Conservation (phyloP, 2,888 invertebrate genomes). For the Toxonevra muliebris region DNA sequence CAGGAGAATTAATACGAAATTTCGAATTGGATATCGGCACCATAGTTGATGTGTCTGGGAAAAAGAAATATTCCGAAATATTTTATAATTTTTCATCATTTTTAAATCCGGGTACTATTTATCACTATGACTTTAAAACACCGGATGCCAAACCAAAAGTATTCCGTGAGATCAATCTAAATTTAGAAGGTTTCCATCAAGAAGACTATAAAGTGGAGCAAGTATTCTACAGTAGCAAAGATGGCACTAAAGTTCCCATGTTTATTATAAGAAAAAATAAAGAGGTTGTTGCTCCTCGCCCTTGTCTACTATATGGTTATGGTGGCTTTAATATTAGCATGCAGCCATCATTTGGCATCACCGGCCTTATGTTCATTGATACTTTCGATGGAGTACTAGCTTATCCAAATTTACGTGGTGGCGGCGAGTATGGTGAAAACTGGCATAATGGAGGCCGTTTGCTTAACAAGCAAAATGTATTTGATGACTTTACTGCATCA, state of each 20-base stretch:
- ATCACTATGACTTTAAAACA: slow-evolving; percentile 81
- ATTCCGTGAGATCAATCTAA: slow-evolving; percentile 82
- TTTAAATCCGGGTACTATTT: slow-evolving; percentile 85
- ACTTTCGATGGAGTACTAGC: slow-evolving; percentile 89
- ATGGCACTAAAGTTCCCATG: slow-evolving; percentile 95
- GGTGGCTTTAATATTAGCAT: slow-evolving; percentile 96
- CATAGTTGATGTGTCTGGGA: slow-evolving; percentile 84
- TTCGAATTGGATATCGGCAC: slow-evolving; percentile 89
- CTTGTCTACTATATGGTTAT: slow-evolving; percentile 93
- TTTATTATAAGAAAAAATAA: slow-evolving; percentile 84
- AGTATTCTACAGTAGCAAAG: slow-evolving; percentile 91
- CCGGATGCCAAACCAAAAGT: slow-evolving; percentile 73
- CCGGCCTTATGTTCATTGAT: slow-evolving; percentile 86
- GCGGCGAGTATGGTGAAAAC: slow-evolving; percentile 96
- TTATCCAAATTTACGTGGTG: slow-evolving; percentile 94
- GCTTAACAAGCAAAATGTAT: slow-evolving; percentile 94
- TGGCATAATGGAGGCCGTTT: slow-evolving; percentile 96
- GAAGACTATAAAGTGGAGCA: slow-evolving; percentile 84
- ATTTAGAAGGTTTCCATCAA: slow-evolving; percentile 82
- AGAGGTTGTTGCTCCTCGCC: slow-evolving; percentile 67
- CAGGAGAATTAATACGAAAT: slow-evolving; percentile 76
- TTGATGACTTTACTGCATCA: slow-evolving; percentile 94
- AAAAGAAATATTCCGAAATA: slow-evolving; percentile 85
- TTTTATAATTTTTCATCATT: slow-evolving; percentile 96
- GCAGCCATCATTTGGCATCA: slow-evolving; percentile 89